A percentile compares a stretch with the other conserved stretches of the same genome.
These are phyloP conservation scores for Prochilodus magdalenae DNA, from an alignment of 2,113 vertebrate genomes.

Conservation along the genomic window DNA sequence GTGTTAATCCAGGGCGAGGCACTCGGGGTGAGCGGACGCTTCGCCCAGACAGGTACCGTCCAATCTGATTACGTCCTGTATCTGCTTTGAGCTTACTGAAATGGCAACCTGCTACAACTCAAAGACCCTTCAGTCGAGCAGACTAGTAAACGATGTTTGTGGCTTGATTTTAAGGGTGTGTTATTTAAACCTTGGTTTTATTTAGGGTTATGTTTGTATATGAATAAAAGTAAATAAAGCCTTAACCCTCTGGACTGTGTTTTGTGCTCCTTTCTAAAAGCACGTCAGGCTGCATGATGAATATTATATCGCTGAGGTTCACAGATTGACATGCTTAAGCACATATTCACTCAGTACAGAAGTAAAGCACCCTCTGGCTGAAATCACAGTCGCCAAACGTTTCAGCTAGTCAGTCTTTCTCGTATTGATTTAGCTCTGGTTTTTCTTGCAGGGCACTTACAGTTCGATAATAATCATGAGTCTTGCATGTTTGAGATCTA, in stretches of 20 bases:
- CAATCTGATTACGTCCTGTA: conserved; percentile 1
- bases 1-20: not conserved
- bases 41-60: not conserved
- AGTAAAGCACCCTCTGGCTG: too few species aligned
- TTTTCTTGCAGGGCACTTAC: too few species aligned
- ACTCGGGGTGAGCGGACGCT: not conserved
- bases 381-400: too few species aligned
- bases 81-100: not conserved
- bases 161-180: not conserved
- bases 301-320: too few species aligned
- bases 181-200: not conserved
- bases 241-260: not conserved
- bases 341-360: too few species aligned
- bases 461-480: too few species aligned
- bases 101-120: not conserved
- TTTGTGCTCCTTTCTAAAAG: too few species aligned
- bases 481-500: too few species aligned
- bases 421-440: too few species aligned
- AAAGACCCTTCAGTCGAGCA: not conserved
- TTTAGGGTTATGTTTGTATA: not conserved
- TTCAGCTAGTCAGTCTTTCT: too few species aligned
- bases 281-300: not conserved
- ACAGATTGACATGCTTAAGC: too few species aligned
- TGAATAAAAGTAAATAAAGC: too few species aligned
- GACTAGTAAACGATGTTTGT: not conserved